Conservation (phyloP, 2,113 vertebrate species). For the Okapia johnstoni region DNA sequence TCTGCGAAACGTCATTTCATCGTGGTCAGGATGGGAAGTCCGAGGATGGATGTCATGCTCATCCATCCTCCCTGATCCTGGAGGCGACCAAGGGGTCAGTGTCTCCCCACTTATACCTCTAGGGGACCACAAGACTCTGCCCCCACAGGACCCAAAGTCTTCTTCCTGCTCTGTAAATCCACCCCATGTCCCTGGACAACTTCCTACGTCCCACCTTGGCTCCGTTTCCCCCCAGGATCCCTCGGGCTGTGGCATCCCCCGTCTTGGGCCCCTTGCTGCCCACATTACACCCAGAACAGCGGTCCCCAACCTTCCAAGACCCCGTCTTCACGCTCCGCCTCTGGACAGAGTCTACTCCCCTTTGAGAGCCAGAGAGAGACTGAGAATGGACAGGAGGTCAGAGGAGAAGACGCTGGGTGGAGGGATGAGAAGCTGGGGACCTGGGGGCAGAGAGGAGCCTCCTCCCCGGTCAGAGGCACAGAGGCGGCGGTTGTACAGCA, state of each 20-base stretch:
- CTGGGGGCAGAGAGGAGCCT: neutral
- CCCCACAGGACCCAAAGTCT: neutral
- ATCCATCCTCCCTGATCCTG: neutral
- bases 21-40: neutral
- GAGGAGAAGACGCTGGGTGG: neutral
- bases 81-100: too few relatives aligned
- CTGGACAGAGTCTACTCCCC: neutral
- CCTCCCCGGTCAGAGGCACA: neutral
- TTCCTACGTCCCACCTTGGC: neutral
- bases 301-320: neutral
- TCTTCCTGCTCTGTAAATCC: neutral
- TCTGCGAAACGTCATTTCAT: neutral
- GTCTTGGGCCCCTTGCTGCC: neutral
- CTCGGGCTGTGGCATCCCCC: rapidly evolving
- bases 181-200: neutral
- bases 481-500: neutral
- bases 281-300: rapidly evolving
- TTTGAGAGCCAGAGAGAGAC: neutral
- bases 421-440: neutral
- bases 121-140: neutral
- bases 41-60: neutral
- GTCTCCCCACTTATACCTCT: neutral
- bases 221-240: neutral
- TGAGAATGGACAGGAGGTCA: neutral
- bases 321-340: rapidly evolving